These are phyloP conservation scores for Lycaon pictus DNA, from an alignment of 2,113 vertebrate species.

Conservation along the genomic window DNA sequence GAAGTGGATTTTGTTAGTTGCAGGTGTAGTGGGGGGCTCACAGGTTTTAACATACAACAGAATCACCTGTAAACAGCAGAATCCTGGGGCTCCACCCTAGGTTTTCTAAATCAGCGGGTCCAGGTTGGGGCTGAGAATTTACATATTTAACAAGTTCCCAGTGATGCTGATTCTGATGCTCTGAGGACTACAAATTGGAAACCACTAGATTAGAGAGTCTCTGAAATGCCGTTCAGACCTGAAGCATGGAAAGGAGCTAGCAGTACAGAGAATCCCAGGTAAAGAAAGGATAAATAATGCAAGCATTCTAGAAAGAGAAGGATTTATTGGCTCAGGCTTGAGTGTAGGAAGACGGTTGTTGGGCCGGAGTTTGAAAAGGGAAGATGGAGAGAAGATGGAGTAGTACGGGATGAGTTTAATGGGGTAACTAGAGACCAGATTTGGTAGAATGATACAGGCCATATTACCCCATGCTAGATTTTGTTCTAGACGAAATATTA, in stretches of 20 bases:
- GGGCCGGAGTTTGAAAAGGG: background rate
- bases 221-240: background rate
- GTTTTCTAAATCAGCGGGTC: background rate
- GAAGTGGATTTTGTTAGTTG: background rate
- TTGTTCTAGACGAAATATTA: background rate
- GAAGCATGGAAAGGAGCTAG: background rate
- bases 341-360: background rate
- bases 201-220: background rate
- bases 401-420: background rate
- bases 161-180: background rate
- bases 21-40: background rate
- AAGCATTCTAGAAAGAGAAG: background rate
- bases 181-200: background rate
- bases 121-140: background rate
- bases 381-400: background rate
- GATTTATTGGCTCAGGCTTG: background rate
- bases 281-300: fast-evolving
- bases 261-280: background rate
- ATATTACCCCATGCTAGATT: background rate
- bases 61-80: background rate
- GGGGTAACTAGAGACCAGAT: background rate
- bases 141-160: background rate
- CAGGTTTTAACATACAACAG: background rate
- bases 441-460: background rate
- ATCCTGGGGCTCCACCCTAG: fast-evolving